phyloP scores from a whole-genome alignment of 2,888 invertebrate genomes.

The Papilio protenor region DNA sequence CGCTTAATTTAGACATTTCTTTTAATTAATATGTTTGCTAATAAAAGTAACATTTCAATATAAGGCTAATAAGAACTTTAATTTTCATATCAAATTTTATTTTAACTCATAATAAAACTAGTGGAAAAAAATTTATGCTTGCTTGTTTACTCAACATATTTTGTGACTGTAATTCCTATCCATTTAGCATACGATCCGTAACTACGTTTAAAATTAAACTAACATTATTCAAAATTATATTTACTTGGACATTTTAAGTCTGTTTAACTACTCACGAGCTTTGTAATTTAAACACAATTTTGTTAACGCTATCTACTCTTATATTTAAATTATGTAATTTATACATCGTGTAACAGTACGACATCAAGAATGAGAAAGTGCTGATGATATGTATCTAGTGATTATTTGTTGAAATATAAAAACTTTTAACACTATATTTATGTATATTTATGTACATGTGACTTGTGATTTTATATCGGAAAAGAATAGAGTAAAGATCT shows the following conservation, averaged over 20 bases:
- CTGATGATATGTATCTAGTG: constrained; percentile 82
- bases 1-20: constrained; percentile 46
- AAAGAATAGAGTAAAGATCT: constrained; percentile 36
- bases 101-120: neutral
- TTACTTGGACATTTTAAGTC: constrained; percentile 37
- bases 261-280: constrained; percentile 25
- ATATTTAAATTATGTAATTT: constrained; percentile 48
- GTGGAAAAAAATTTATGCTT: neutral
- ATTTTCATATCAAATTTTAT: constrained; percentile 8
- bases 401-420: constrained; percentile 69
- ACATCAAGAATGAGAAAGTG: constrained; percentile 81
- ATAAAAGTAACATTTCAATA: neutral
- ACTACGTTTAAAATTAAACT: constrained; percentile 15
- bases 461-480: constrained; percentile 2
- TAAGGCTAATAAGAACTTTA: neutral
- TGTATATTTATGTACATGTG: constrained; percentile 61
- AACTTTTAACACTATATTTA: constrained; percentile 68
- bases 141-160: neutral
- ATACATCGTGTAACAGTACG: constrained; percentile 60
- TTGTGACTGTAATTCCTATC: neutral
- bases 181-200: neutral
- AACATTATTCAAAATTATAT: constrained; percentile 21
- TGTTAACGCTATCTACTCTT: constrained; percentile 56
- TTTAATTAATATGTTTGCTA: constrained; percentile 20
- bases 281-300: constrained; percentile 44